Base-by-base conservation (phyloP, 1,140 invertebrate species). In the Geopemphigus sp. region DNA sequence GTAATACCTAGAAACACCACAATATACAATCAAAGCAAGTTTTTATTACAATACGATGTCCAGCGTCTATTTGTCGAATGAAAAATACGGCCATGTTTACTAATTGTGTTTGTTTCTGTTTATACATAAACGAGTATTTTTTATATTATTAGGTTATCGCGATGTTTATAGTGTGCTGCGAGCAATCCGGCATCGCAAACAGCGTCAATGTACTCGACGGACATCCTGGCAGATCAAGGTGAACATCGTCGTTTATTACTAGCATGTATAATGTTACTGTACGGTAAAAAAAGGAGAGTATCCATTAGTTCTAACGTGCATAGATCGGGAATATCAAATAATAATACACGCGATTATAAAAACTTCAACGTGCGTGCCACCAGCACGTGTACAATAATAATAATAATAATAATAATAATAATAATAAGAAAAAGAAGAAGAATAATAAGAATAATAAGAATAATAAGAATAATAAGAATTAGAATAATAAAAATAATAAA, bases 161-260 rank as follows among this genome's bases (percentile, higher is more conserved):
- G 57, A 17, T 78, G 26, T 78, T 78, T 12, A 19, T 78, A 63
- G 39, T 14, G 15, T 63, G 57, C 24, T 63, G 10, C 56, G 74
- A 61, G 61, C 74, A 59, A 45, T 63, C 57, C n/a, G 45, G 74
- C 24, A 61, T 26, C n/a, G 57, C 74, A 8, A 50, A 47, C 74
- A 61, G 50, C 74, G 74, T 78, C 74, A 78, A 78, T 47, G 74
- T 63, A 78, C 74, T 61, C 57, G n/a, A 47, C 39, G 11, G 50
- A 76, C 57, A 50, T 78, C 24, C 57, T 61, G 22, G 32, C 74
- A 78, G 39, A 78, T 78, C 74, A 78, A 78, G 74, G 74, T 78
- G 57, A 78, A 78, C 74, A 10, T 47, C 74, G n/a, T 78, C 22
- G 50, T 72, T 24, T 61, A 78, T 78, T 78, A 61, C 57, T 45